phyloP scores from a whole-genome alignment of 2,888 invertebrate genomes.

The Drosophila diplacantha region DNA sequence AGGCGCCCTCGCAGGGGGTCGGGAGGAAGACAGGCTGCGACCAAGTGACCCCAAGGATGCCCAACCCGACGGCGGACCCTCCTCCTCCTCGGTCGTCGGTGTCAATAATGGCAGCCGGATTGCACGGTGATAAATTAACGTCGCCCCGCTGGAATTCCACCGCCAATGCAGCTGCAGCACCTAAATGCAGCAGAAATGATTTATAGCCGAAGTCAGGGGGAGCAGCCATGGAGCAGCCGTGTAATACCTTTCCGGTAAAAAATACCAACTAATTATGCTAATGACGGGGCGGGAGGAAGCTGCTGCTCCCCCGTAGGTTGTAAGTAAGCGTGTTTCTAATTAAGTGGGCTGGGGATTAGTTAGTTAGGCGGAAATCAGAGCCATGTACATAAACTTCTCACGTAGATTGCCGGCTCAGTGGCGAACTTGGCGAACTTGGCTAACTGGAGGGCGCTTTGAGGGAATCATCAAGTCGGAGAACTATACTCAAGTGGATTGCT shows the following conservation, averaged over 20 bases:
- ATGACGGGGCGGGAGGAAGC: constrained; percentile 32
- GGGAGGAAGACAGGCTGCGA: not conserved
- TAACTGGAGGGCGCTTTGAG: constrained; percentile 18
- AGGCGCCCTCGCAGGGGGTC: not conserved
- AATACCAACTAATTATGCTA: constrained; percentile 56
- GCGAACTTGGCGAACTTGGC: constrained; percentile 23
- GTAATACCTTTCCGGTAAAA: constrained; percentile 32
- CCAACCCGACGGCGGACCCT: not conserved
- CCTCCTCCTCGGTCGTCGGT: constrained; percentile 24
- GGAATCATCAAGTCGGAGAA: constrained; percentile 24
- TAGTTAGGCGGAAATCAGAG: constrained; percentile 46
- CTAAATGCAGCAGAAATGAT: constrained; percentile 58
- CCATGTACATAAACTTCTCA: constrained; percentile 58
- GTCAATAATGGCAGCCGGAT: constrained; percentile 63
- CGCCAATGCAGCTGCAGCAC: constrained; percentile 58
- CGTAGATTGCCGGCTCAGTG: constrained; percentile 37
- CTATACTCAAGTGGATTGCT: constrained; percentile 26
- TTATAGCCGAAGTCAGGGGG: constrained; percentile 21
- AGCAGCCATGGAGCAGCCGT: constrained; percentile 15
- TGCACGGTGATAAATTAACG: constrained; percentile 70
- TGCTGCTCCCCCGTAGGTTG: constrained; percentile 43
- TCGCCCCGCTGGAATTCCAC: constrained; percentile 61
- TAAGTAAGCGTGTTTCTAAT: constrained; percentile 61
- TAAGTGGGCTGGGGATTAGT: constrained; percentile 57
- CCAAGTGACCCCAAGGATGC: constrained; percentile 21